Base-by-base conservation (phyloP, 1,140 invertebrate species). In the Bombus breviceps region DNA sequence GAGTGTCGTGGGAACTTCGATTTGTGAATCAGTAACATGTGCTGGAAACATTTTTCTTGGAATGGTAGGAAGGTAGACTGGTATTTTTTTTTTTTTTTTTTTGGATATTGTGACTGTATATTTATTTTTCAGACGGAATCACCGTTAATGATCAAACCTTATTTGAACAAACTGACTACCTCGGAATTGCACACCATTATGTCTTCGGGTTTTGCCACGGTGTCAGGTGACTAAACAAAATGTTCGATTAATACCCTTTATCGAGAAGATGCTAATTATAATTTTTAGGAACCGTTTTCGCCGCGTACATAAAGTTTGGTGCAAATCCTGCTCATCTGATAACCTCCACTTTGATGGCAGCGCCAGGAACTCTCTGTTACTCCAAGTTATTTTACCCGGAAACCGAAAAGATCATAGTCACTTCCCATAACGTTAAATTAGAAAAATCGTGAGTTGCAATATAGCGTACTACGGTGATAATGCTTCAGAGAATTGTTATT, bases 111-210 rank as follows among this genome's bases (percentile, higher is more conserved):
- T 9, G 53, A 76, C 22, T 62, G 4, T 75, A 90, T 59, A 88
- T 43, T 90, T 75, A 86, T 93, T 96, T 93, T 93, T 66, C 94
- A 98, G 98, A 97, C 97, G 3, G 99, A 99, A 96, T 97, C 98
- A 34, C 97, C 98, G 0, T 93, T 99, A 15, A 88, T 99, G n/a
- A 97, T 99, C 66, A 97, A 97, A 91, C 98, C 98, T 0, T 99
- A 98, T 90, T 94, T 99, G 18, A 91, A 95, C n/a, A 93, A 97
- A 78, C 96, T 99, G 92, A 99, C 99, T 0, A 95, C 96, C 68
- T 99, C 98, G 0, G 99, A 99, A 95, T 94, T 99, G 1, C 98
- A 99, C 93, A 97, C 98, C 1, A 96, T 99, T 28, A 98, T 99
- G 98, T 97, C 98, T 9, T 98, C 98, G 2, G 99, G 99, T 15